Base-by-base conservation (phyloP, 2,888 invertebrate species). In the Conus canariensis region DNA sequence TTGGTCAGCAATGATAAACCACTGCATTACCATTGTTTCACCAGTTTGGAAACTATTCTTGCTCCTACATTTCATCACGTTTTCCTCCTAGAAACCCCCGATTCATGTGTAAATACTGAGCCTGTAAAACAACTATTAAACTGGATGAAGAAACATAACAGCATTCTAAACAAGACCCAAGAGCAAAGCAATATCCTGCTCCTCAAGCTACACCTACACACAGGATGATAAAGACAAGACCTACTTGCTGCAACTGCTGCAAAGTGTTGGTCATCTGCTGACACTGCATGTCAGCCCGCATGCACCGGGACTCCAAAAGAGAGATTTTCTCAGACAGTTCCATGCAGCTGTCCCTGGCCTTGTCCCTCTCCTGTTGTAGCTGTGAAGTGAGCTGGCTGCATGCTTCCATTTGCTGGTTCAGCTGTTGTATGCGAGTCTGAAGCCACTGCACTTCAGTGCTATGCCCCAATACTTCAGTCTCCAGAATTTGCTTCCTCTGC, bases 401-500 rank as follows among this genome's bases (percentile, higher is more conserved):
- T 14, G 74, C n/a, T 19, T 87, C 74, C 25, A 74, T n/a, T 16
- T 70, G 45, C 70, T 74, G 87, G n/a, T 74, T 5, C 58, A 87
- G 87, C 25, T n/a, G 67, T 6, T 58, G n/a, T 16, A 70, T 12
- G 10, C 16, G 9, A 19, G 6, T 12, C 58, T 74, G 70, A 10
- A 87, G 87, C 22, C 8, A 14, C n/a, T 58, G 30, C n/a, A 58
- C 25, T 74, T 87, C 74, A 22, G 30, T 56, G 12, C n/a, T 74
- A n/a, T 19, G n/a, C n/a, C 10, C 74, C 8, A 19, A 22, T 22
- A 74, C n/a, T n/a, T 74, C 25, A 10, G 10, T 67, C 87, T 87
- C 30, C 74, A 87, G 74, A 14, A 58, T 58, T 12, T 30, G 19
- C 30, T 87, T 87, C n/a, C 22, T 67, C 87, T 87, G 87, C 30